Percentiles rank a stretch among this genome's conserved stretches.
Evolutionary conservation across 37 sponge, comb jelly and placozoan genomes (phyloP).

Genomic region (Hexactinellida sp.): DNA sequence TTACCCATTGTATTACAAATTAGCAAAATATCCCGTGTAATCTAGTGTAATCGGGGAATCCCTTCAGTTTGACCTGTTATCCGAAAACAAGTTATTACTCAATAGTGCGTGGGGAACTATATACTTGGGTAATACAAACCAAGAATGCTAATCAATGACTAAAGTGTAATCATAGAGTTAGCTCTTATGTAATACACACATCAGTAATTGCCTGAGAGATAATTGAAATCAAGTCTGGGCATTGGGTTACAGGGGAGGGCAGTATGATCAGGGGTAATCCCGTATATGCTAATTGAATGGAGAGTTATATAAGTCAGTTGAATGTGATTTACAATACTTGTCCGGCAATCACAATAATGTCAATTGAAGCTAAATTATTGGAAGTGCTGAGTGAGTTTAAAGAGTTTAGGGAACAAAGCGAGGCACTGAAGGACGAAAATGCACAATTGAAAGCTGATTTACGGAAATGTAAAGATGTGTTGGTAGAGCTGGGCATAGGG

Average conservation of each 20-base stretch:
- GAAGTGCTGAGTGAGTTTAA: neutral
- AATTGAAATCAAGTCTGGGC: neutral
- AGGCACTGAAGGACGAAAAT: neutral
- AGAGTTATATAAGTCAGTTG: too few relatives aligned
- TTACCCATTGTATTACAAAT: too few relatives aligned
- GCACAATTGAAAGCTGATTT: neutral
- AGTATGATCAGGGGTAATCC: neutral
- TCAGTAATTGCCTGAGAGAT: too few relatives aligned
- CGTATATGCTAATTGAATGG: neutral
- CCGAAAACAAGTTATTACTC: too few relatives aligned
- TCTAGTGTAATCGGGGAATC: too few relatives aligned
- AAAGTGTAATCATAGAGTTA: too few relatives aligned
- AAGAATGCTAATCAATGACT: too few relatives aligned
- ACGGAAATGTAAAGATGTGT: slow-evolving; percentile 4
- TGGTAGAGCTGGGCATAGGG: neutral
- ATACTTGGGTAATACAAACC: too few relatives aligned
- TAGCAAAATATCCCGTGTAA: too few relatives aligned
- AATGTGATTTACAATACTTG: neutral
- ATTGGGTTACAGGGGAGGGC: neutral
- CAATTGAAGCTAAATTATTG: neutral
- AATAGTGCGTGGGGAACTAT: too few relatives aligned
- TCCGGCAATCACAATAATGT: neutral
- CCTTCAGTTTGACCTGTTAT: too few relatives aligned
- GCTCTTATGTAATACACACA: too few relatives aligned
- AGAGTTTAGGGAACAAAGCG: neutral